These are phyloP conservation scores for Cheilosia pagana DNA, from an alignment of 2,888 invertebrate genomes.

Conservation along the genomic window DNA sequence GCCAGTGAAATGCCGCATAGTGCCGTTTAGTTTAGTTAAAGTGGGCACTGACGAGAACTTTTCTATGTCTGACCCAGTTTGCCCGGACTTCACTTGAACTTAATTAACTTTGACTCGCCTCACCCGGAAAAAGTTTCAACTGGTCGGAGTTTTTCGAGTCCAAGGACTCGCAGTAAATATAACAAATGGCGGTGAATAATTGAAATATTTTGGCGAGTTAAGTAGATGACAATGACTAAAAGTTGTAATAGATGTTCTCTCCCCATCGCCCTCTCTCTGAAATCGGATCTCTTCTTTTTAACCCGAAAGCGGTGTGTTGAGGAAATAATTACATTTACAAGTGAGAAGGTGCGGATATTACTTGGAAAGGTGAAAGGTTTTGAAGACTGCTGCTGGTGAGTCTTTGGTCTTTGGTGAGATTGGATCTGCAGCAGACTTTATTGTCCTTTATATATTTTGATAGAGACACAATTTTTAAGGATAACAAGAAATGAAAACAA, in stretches of 20 bases:
- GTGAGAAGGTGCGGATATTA: background rate
- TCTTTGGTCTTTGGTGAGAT: background rate
- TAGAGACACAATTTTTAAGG: no score
- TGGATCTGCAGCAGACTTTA: background rate
- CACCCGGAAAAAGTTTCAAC: constrained; percentile 31
- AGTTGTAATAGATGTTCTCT: constrained; percentile 3
- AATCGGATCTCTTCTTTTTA: constrained; percentile 5
- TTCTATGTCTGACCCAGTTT: constrained; percentile 50
- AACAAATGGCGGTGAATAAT: constrained; percentile 35
- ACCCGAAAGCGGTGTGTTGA: no score
- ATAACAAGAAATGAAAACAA: no score
- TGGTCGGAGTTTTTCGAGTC: background rate
- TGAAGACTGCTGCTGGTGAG: background rate
- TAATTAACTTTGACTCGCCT: constrained; percentile 54
- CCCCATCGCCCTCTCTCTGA: background rate
- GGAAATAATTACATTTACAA: constrained; percentile 13
- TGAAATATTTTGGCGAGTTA: constrained; percentile 53
- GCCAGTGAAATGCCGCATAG: constrained; percentile 33
- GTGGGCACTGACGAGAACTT: constrained; percentile 23
- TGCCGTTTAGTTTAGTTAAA: constrained; percentile 8
- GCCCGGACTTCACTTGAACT: constrained; percentile 47
- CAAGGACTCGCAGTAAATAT: constrained; percentile 4
- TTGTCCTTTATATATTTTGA: no score
- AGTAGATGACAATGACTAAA: constrained; percentile 41
- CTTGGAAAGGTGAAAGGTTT: background rate